Base-by-base conservation (phyloP, 2,888 invertebrate species). In the Cetonia aurata region DNA sequence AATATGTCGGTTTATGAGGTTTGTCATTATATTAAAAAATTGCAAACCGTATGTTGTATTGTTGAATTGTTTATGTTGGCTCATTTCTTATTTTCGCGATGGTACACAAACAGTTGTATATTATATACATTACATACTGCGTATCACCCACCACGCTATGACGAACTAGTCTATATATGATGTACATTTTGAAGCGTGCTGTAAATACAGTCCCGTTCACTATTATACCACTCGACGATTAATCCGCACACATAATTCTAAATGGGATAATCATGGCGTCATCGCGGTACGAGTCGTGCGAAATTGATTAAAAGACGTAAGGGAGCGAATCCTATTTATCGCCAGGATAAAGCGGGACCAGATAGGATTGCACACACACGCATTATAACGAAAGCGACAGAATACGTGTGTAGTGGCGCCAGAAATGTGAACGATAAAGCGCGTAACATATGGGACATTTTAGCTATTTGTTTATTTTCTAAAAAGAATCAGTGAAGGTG, bases 301-400 rank as follows among this genome's bases (percentile, higher is more conserved):
- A 25, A 31, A 62, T 48, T 46, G 48, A 62, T 62, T 62, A 62
- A 15, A n/a, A 46, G 48, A 4, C 31, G 31, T 13, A 33, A 62
- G 33, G n/a, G n/a, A 33, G 33, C 3, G 25, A 25, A 4, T 25
- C 31, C 13, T 31, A n/a, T 62, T 62, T 62, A 62, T 62, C 48
- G 50, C 15, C 31, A 62, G 62, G 62, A 62, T 48, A 62, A 62
- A 48, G 4, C 12, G 25, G 25, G 25, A 25, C 3, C 4, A n/a
- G 25, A 25, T 25, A 25, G 25, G 25, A 25, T 25, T 25, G 3
- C 25, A 25, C 25, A 25, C 4, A 25, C 4, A 25, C 25, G 4
- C 25, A 4, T 25, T 25, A 25, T 4, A 25, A 25, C 9, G 31
- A 15, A n/a, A 13, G 13, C 15, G 62, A 44, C 48, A 13, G 3